Percentiles rank a stretch among this genome's conserved stretches.
These are phyloP conservation scores for Norana najaformis DNA, from an alignment of 2,888 invertebrate species.

Conservation along the genomic window DNA sequence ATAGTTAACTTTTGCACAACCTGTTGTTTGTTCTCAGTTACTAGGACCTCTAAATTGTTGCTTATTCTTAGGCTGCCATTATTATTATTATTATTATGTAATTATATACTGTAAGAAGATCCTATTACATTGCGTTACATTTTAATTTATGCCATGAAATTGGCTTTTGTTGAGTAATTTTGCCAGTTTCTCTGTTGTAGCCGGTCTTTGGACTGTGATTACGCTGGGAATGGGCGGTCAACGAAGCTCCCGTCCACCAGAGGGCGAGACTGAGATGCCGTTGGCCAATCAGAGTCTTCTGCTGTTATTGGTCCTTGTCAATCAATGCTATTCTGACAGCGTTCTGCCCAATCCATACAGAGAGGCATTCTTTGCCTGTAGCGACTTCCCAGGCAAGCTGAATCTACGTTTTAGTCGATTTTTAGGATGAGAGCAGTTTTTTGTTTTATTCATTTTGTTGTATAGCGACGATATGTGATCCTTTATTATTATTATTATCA, in stretches of 20 bases:
- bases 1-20: no score
- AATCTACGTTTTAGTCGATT: no score
- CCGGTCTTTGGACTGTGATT: constrained; percentile 63
- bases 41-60: no score
- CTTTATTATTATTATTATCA: no score
- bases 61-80: no score
- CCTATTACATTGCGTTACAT: neutral
- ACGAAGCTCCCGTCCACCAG: constrained; percentile 32
- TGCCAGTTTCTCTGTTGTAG: constrained; percentile 46
- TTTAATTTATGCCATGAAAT: neutral
- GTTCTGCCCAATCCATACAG: constrained; percentile 77
- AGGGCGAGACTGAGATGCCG: constrained; percentile 56
- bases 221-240: constrained; percentile 61
- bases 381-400: constrained; percentile 71
- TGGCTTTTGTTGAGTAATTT: neutral
- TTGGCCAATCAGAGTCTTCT: constrained; percentile 88
- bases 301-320: constrained; percentile 82
- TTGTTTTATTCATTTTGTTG: no score
- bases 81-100: no score
- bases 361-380: constrained; percentile 73
- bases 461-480: no score
- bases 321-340: constrained; percentile 75
- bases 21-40: no score
- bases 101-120: neutral
- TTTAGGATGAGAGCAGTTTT: no score